Conservation (phyloP, 2,888 invertebrate species). For the Balanococcus diminutus region DNA sequence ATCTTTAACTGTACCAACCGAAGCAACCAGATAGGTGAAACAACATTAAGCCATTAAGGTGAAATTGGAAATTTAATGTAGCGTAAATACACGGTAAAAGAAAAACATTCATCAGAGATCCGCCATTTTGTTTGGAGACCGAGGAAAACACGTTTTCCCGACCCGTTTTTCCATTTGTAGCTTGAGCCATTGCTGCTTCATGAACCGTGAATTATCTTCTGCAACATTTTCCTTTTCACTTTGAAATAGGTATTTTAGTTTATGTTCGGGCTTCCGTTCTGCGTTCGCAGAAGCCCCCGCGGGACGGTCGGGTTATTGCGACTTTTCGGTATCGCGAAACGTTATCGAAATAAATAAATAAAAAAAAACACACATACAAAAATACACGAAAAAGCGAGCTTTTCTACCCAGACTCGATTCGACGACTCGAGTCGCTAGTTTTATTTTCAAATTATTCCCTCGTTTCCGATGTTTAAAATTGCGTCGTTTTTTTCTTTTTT, state of each 20-base stretch:
- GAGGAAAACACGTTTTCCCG: conserved; percentile 42
- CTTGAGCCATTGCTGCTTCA: conserved; percentile 52
- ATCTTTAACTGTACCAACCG: conserved; percentile 5
- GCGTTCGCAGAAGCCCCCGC: not conserved
- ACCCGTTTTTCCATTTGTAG: conserved; percentile 38
- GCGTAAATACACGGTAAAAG: conserved; percentile 48
- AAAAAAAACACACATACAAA: not conserved
- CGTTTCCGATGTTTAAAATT: conserved; percentile 34
- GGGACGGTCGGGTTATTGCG: conserved; percentile 11
- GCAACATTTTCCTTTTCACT: conserved; percentile 49
- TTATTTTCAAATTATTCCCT: conserved; percentile 36
- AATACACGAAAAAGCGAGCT: conserved; percentile 21
- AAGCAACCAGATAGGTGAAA: conserved; percentile 44
- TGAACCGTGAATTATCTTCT: conserved; percentile 53
- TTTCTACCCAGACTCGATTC: not conserved
- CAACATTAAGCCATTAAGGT: conserved; percentile 54
- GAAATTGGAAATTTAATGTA: conserved; percentile 53
- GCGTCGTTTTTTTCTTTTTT: not conserved
- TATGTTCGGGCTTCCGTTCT: conserved; percentile 38
- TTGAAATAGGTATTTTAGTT: conserved; percentile 53
- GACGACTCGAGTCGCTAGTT: not conserved
- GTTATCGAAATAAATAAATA: conserved; percentile 37
- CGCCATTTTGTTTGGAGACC: conserved; percentile 50
- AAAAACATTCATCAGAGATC: conserved; percentile 52
- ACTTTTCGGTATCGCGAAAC: conserved; percentile 37